Base-by-base conservation (phyloP, 2,888 invertebrate species). In the Notodonta ziczac region DNA sequence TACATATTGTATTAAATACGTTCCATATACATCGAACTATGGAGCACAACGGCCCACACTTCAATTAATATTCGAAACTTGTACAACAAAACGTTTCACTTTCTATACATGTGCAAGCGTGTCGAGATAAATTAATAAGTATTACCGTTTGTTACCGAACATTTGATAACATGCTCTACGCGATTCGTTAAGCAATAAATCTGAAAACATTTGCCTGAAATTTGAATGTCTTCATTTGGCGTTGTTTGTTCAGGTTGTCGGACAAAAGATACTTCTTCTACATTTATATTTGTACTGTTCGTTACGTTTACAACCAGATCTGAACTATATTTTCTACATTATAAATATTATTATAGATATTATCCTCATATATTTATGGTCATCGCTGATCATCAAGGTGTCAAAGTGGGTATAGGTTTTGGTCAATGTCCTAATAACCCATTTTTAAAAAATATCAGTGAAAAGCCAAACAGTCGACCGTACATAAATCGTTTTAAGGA, bases 71-170 rank as follows among this genome's bases (percentile, higher is more conserved):
- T 89, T 82, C 82, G 76, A 79, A 85, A 83, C 85, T 80, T 69
- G 83, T 80, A 77, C 79, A 70, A 76, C 78, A 80, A 72, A 78
- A 80, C 42, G 83, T 90, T 90, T 90, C 90, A 89, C 90, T 91
- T 89, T 90, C 79, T 70, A 82, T 81, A 70, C 74, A 61, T 62
- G 62, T 55, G 60, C 50, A 58, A 58, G 65, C 63, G 62, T 54
- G 63, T 62, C 59, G 60, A 70, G 72, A 76, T 74, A 63, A 67
- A 70, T 65, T 64, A 59, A 64, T 70, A 63, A 50, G 50, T 62
- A 66, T 59, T 53, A 60, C 44, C 12, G 44, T 53, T 12, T 53
- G 58, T 59, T 53, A 44, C 50, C 50, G 59, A 61, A 53, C 44
- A 57, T 57, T 59, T 63, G 51, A 59, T 67, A 50, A 50, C 50